Percentiles rank a stretch among this genome's conserved stretches.
Evolutionary conservation across 2,888 invertebrate genomes (phyloP).

Genomic region (Melangyna quadrimaculata): DNA sequence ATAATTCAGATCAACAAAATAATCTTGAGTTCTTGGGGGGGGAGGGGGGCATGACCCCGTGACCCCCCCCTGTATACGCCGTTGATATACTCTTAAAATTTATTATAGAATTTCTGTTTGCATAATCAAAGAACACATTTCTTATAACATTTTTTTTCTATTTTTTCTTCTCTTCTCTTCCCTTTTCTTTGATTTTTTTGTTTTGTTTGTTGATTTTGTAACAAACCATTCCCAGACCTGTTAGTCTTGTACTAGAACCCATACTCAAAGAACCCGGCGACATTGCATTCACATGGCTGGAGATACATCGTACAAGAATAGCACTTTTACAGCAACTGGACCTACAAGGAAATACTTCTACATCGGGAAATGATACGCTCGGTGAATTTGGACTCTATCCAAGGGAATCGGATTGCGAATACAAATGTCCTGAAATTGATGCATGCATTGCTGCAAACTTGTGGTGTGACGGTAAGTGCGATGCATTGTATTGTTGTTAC

Average conservation of each 20-base stretch:
- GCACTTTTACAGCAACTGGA: constrained; percentile 84
- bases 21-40: no score
- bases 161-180: neutral
- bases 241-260: constrained; percentile 86
- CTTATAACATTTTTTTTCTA: neutral
- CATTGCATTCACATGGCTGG: constrained; percentile 90
- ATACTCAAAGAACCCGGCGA: constrained; percentile 87
- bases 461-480: constrained; percentile 87
- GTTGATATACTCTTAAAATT: neutral
- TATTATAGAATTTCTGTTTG: neutral
- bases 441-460: constrained; percentile 89
- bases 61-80: no score
- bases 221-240: constrained; percentile 81
- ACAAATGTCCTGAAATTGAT: constrained; percentile 87
- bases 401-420: constrained; percentile 83
- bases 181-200: no score
- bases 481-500: constrained; percentile 36
- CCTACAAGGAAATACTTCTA: constrained; percentile 78
- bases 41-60: no score
- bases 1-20: no score
- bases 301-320: constrained; percentile 85
- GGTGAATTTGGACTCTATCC: constrained; percentile 81
- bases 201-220: neutral
- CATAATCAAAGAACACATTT: constrained; percentile 14
- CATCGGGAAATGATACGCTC: constrained; percentile 78